phyloP scores from a whole-genome alignment of 2,113 vertebrate genomes.

The Sigmodon hispidus region DNA sequence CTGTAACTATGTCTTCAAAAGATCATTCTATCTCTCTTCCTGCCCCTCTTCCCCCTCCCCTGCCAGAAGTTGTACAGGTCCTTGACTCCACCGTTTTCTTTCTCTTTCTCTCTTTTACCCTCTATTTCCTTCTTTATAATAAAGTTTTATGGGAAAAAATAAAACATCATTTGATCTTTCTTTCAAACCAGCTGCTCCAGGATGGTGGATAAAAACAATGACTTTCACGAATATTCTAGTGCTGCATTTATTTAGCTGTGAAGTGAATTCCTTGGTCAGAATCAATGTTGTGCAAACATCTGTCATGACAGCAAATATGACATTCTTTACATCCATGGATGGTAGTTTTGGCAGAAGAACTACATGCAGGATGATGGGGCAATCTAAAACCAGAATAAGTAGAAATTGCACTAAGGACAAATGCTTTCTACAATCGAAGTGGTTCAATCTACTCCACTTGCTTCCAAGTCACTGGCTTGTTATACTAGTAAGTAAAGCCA shows the following conservation, averaged over 20 bases:
- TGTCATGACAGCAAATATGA: neutral
- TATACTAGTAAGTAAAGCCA: neutral
- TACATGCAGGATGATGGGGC: neutral
- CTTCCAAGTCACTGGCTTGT: neutral
- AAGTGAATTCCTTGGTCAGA: neutral
- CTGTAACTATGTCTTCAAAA: neutral
- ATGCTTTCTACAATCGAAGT: neutral
- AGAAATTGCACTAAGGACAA: neutral
- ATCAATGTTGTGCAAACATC: neutral
- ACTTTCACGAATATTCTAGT: neutral
- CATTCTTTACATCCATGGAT: neutral
- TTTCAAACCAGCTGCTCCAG: neutral
- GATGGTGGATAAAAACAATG: neutral
- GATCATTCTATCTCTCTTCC: too few relatives aligned
- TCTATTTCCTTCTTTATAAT: too few relatives aligned
- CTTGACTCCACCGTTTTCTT: too few relatives aligned
- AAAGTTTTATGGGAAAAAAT: too few relatives aligned
- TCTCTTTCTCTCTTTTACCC: too few relatives aligned
- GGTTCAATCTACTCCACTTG: neutral
- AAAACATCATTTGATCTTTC: too few relatives aligned
- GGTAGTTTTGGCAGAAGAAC: neutral
- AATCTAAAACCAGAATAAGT: neutral
- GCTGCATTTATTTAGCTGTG: neutral
- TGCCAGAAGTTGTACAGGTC: too few relatives aligned
- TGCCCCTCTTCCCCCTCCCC: too few relatives aligned